Evolutionary conservation across 2,888 invertebrate species (phyloP).

Genomic region (Rosalia funebris): DNA sequence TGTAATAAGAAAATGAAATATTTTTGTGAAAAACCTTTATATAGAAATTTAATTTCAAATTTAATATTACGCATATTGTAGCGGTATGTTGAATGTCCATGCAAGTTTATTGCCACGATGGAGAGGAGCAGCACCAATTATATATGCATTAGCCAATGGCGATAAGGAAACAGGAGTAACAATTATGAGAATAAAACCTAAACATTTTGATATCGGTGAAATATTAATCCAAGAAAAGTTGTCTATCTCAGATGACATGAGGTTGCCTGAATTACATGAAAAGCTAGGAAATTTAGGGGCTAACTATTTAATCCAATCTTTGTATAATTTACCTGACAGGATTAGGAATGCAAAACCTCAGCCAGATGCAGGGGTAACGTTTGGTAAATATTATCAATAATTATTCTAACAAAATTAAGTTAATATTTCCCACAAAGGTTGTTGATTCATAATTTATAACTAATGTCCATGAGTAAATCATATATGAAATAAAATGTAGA

Average conservation of each 20-base stretch:
- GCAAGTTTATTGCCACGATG: conserved; percentile 91
- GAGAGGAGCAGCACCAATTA: conserved; percentile 93
- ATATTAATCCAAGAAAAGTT: conserved; percentile 71
- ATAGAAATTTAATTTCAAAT: background rate
- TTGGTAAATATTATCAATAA: conserved; percentile 72
- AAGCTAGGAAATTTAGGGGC: conserved; percentile 77
- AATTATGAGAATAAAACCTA: conserved; percentile 86
- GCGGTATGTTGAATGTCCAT: conserved; percentile 94
- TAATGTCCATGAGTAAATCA: too few relatives aligned
- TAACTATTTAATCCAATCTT: conserved; percentile 71
- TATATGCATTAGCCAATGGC: conserved; percentile 85
- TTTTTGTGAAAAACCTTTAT: too few relatives aligned
- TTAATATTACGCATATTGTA: conserved; percentile 55
- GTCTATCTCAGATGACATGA: conserved; percentile 68
- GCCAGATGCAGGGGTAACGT: conserved; percentile 70
- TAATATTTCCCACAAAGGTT: background rate
- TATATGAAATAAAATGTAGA: too few relatives aligned
- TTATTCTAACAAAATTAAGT: too few relatives aligned
- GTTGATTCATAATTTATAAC: too few relatives aligned
- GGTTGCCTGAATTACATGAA: conserved; percentile 73
- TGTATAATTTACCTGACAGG: conserved; percentile 70
- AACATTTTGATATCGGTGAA: conserved; percentile 84
- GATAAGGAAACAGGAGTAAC: conserved; percentile 85
- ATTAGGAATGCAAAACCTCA: conserved; percentile 72
- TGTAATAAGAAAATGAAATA: too few relatives aligned